These are phyloP conservation scores for Acanthis flammea DNA, from an alignment of 2,797 vertebrate species.

Conservation along the genomic window DNA sequence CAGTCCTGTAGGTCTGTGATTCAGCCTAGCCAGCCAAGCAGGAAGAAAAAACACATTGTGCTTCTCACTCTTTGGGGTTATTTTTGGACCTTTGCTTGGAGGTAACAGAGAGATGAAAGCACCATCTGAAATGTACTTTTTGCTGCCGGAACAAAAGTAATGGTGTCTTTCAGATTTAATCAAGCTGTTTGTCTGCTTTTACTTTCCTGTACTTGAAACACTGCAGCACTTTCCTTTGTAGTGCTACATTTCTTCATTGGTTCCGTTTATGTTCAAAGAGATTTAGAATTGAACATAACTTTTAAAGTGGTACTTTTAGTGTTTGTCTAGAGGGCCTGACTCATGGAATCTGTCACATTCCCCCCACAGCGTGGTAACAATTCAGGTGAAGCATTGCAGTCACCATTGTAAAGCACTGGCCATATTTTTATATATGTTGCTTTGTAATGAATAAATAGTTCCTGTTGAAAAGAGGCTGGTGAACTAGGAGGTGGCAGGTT, in stretches of 20 bases:
- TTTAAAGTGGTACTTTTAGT: conserved; percentile 19
- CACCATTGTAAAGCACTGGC: neutral
- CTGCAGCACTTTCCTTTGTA: neutral
- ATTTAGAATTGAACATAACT: conserved; percentile 34
- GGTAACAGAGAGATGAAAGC: conserved; percentile 31
- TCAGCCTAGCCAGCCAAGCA: neutral
- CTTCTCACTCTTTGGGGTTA: neutral
- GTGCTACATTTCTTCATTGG: neutral
- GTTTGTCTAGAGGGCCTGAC: conserved; percentile 20
- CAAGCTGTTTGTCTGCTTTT: conserved; percentile 38
- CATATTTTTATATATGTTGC: neutral
- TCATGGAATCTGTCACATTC: neutral
- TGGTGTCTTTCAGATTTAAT: conserved; percentile 27
- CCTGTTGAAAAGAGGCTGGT: neutral
- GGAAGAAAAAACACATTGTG: neutral
- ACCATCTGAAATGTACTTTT: conserved; percentile 5
- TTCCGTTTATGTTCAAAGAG: conserved; percentile 3
- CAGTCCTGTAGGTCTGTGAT: neutral
- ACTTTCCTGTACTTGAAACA: conserved; percentile 1
- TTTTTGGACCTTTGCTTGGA: conserved; percentile 30
- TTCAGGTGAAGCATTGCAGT: neutral
- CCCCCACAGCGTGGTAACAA: neutral
- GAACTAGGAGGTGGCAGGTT: neutral
- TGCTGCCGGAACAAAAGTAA: conserved; percentile 16
- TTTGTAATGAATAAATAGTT: neutral